Conservation (phyloP, 2,113 vertebrate genomes). For the Cheilinus undulatus region DNA sequence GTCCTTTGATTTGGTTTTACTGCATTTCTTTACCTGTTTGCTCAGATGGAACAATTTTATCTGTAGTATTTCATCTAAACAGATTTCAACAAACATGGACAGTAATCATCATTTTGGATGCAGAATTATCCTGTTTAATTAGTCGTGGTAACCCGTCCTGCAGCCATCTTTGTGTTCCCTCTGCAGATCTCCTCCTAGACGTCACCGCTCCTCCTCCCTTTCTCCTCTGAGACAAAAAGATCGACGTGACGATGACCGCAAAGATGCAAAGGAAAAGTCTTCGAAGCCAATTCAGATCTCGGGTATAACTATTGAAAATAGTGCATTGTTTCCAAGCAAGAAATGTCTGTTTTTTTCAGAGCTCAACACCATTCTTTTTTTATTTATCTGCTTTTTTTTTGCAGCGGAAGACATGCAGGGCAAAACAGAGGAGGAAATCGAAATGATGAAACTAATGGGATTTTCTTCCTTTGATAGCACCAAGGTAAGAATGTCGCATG, state of each 20-base stretch:
- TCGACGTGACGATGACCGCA: conserved; percentile 91
- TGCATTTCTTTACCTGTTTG: too few species aligned
- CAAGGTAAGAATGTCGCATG: conserved; percentile 84
- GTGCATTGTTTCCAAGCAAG: too few species aligned
- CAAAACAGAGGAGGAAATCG: conserved; percentile 97
- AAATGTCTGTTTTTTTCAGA: neutral
- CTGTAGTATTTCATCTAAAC: neutral
- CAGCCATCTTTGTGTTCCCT: conserved; percentile 42
- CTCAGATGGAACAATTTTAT: neutral
- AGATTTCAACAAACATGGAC: neutral
- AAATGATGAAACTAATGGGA: conserved; percentile 99
- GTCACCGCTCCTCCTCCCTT: conserved; percentile 89
- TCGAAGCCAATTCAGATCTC: conserved; percentile 92
- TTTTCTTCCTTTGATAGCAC: conserved; percentile 90
- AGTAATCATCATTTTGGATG: neutral
- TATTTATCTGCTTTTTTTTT: too few species aligned
- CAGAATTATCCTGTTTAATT: neutral
- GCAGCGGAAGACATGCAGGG: conserved; percentile 94
- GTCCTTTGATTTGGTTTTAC: too few species aligned
- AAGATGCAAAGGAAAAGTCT: conserved; percentile 75
- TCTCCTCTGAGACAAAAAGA: conserved; percentile 91
- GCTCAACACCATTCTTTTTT: neutral
- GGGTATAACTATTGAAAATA: conserved; percentile 65
- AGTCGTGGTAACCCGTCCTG: conserved; percentile 46
- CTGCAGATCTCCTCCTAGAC: conserved; percentile 88